Percentiles rank a stretch among this genome's conserved stretches.
phyloP scores from a whole-genome alignment of 2,888 invertebrate genomes.

The Chirona hameri region DNA sequence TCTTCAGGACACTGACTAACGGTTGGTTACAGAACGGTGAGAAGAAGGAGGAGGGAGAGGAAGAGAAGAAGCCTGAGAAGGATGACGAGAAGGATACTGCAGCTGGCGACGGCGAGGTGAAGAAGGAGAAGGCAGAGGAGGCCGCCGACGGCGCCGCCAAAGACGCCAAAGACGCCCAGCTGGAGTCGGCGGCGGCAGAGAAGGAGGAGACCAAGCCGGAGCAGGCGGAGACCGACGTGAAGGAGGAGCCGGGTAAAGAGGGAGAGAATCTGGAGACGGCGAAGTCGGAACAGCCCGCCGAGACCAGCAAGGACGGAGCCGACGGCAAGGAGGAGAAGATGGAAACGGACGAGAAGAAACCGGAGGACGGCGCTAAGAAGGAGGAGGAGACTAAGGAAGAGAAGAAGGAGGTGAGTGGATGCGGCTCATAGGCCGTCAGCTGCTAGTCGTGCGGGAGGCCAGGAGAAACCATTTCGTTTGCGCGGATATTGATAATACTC shows the following conservation, averaged over 20 bases:
- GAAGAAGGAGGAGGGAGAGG: slow-evolving; percentile 41
- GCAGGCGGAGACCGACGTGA: slow-evolving; percentile 39
- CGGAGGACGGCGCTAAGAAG: slow-evolving; percentile 45
- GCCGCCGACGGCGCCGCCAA: slow-evolving; percentile 44
- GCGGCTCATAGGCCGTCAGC: too few species aligned
- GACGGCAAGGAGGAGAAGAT: slow-evolving; percentile 34
- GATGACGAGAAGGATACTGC: slow-evolving; percentile 32
- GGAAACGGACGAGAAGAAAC: slow-evolving; percentile 41
- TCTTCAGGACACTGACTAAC: too few species aligned
- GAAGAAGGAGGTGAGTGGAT: slow-evolving; percentile 45
- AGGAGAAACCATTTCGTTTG: too few species aligned
- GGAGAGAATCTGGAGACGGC: slow-evolving; percentile 38
- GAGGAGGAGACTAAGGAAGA: slow-evolving; percentile 44
- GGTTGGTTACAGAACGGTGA: slow-evolving; percentile 34
- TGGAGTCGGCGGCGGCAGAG: slow-evolving; percentile 37
- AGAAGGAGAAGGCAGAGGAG: slow-evolving; percentile 41
- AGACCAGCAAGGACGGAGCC: slow-evolving; percentile 35
- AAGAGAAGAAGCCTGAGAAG: slow-evolving; percentile 38
- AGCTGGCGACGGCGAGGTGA: slow-evolving; percentile 38
- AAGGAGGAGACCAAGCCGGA: slow-evolving; percentile 33
- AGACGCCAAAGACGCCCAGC: slow-evolving; percentile 37
- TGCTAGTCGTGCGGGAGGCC: too few species aligned
- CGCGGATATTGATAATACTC: too few species aligned
- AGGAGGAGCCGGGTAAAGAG: slow-evolving; percentile 32
- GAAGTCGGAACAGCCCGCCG: slow-evolving; percentile 34